Percentiles rank a stretch among this genome's conserved stretches.
Conservation (phyloP, 1,140 invertebrate genomes). For the Nymphalis io region DNA sequence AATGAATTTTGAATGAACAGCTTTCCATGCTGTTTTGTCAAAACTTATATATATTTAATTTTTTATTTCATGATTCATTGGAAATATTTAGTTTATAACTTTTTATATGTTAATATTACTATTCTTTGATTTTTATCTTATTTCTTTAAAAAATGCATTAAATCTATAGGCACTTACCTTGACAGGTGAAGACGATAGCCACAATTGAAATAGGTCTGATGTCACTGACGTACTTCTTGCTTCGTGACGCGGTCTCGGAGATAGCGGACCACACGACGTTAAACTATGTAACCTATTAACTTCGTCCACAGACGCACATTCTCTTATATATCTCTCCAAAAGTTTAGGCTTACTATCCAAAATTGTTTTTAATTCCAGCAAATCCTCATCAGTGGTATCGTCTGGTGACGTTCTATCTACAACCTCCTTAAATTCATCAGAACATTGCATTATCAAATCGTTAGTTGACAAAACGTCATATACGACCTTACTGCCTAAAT, state of each 20-base stretch:
- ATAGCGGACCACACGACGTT: conserved; percentile 76
- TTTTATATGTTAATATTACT: no score
- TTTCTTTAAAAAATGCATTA: no score
- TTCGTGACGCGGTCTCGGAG: conserved; percentile 80
- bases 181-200: conserved; percentile 88
- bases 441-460: conserved; percentile 62
- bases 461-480: conserved; percentile 64
- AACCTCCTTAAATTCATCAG: conserved; percentile 65
- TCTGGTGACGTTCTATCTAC: conserved; percentile 66
- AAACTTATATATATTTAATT: no score
- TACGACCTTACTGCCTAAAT: conserved; percentile 69
- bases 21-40: no score
- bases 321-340: conserved; percentile 86
- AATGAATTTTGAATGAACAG: no score
- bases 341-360: conserved; percentile 67
- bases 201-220: conserved; percentile 91
- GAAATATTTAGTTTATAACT: no score
- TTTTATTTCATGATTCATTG: no score
- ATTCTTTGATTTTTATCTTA: no score
- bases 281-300: conserved; percentile 79
- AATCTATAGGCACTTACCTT: conserved; percentile 78
- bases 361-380: conserved; percentile 62
- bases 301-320: conserved; percentile 86
- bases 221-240: conserved; percentile 86
- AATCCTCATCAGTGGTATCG: conserved; percentile 65